These are phyloP conservation scores for Scelioninae gen. 1 DNA, from an alignment of 2,888 invertebrate species.

Conservation along the genomic window DNA sequence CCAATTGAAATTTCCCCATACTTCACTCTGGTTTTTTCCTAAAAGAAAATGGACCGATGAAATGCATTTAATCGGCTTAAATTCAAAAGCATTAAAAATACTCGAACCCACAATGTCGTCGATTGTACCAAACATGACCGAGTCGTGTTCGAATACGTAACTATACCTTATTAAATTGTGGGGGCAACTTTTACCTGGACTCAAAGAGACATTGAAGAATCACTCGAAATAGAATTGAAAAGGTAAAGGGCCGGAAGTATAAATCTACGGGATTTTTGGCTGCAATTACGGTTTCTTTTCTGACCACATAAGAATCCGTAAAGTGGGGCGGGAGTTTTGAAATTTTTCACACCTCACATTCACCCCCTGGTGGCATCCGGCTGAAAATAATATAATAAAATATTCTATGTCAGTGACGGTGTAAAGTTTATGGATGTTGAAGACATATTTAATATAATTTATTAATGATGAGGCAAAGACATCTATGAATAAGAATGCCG, in stretches of 20 bases:
- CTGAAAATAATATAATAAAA: slow-evolving; percentile 10
- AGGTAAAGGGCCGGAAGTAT: slow-evolving; percentile 75
- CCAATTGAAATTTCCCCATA: slow-evolving; percentile 29
- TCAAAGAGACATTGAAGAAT: slow-evolving; percentile 53
- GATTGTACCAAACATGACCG: slow-evolving; percentile 50
- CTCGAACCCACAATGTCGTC: slow-evolving; percentile 43
- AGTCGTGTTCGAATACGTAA: slow-evolving; percentile 50
- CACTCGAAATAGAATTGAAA: slow-evolving; percentile 52
- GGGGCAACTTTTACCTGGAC: slow-evolving; percentile 51
- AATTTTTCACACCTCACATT: slow-evolving; percentile 56
- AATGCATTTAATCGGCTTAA: slow-evolving; percentile 55
- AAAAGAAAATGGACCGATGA: slow-evolving; percentile 35
- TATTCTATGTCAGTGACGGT: background rate
- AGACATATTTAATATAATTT: background rate
- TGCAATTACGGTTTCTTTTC: slow-evolving; percentile 77
- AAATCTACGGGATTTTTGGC: slow-evolving; percentile 75
- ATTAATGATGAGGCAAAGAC: no score
- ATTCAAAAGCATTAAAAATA: slow-evolving; percentile 46
- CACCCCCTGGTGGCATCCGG: slow-evolving; percentile 17
- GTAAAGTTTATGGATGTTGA: background rate
- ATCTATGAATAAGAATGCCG: no score
- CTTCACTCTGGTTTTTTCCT: slow-evolving; percentile 26
- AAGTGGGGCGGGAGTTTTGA: slow-evolving; percentile 32
- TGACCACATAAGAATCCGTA: slow-evolving; percentile 51
- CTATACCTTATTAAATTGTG: slow-evolving; percentile 33